A percentile compares a stretch with the other conserved stretches of the same genome.
phyloP scores from a whole-genome alignment of 2,888 invertebrate genomes.

The Dasysyrphus albostriatus region DNA sequence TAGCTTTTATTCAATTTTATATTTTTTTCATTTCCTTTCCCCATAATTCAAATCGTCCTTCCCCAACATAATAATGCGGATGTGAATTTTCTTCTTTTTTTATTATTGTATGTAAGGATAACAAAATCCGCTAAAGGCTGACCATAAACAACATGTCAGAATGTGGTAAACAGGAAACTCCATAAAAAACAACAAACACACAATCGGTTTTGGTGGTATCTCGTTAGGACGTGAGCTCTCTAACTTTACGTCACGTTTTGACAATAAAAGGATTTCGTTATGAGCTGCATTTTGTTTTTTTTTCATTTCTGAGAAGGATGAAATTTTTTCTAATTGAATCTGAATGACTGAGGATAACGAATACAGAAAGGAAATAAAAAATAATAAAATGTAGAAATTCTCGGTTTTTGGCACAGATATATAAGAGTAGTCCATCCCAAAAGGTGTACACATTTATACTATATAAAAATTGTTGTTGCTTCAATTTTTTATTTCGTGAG shows the following conservation, averaged over 20 bases:
- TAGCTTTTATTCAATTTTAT: slow-evolving; percentile 51
- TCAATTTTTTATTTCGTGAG: neutral
- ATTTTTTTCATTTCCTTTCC: slow-evolving; percentile 11
- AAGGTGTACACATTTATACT: slow-evolving; percentile 14
- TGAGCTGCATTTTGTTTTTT: slow-evolving; percentile 44
- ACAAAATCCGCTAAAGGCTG: slow-evolving; percentile 17
- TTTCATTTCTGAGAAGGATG: slow-evolving; percentile 4
- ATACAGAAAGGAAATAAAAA: slow-evolving; percentile 27
- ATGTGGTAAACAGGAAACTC: slow-evolving; percentile 39
- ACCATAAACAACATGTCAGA: slow-evolving; percentile 68
- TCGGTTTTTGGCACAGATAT: slow-evolving; percentile 3
- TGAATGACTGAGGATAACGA: slow-evolving; percentile 45
- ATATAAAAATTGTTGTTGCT: slow-evolving; percentile 16
- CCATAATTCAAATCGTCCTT: neutral
- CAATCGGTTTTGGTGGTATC: slow-evolving; percentile 18
- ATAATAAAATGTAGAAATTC: slow-evolving; percentile 29
- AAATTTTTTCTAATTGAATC: slow-evolving; percentile 67
- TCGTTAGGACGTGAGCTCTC: slow-evolving; percentile 17
- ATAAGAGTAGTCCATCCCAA: neutral
- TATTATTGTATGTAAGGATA: neutral
- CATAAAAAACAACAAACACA: slow-evolving; percentile 35
- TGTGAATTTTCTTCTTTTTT: neutral
- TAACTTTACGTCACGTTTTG: slow-evolving; percentile 65
- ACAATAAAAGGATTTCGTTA: slow-evolving; percentile 71
- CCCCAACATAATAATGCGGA: neutral